Conservation (phyloP, 2,888 invertebrate genomes). For the Patella depressa region DNA sequence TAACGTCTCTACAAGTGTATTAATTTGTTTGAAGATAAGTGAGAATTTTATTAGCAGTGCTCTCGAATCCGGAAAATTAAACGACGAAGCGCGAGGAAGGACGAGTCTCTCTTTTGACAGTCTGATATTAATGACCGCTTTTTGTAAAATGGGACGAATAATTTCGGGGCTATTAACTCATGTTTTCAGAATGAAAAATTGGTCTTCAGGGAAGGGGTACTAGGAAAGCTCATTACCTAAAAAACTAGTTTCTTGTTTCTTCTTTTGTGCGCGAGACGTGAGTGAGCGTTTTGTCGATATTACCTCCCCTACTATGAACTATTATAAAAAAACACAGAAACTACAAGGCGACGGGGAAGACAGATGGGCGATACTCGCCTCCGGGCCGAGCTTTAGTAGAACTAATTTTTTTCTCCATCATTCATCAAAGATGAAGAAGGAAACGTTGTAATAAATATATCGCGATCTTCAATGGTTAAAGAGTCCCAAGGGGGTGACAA, state of each 20-base stretch:
- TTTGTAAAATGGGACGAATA: conserved; percentile 7
- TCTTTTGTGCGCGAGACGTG: background rate
- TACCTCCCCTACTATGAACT: background rate
- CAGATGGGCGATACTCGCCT: conserved; percentile 4
- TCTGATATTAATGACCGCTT: conserved; percentile 8
- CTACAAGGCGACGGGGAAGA: background rate
- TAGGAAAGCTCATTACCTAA: conserved; percentile 5
- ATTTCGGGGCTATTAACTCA: conserved; percentile 3
- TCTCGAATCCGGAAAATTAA: conserved; percentile 8
- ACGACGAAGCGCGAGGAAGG: background rate
- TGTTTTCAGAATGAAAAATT: conserved; percentile 4
- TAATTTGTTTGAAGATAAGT: conserved; percentile 8
- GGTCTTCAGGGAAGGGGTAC: background rate
- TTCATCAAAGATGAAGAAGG: background rate
- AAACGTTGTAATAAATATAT: conserved; percentile 8
- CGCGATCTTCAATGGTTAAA: background rate
- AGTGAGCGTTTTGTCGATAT: background rate
- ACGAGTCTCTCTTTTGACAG: background rate
- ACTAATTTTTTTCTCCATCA: conserved; percentile 8
- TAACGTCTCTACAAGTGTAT: background rate
- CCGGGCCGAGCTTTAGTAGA: conserved; percentile 2
- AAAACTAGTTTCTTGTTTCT: background rate
- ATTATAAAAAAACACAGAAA: background rate
- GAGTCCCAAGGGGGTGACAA: background rate
- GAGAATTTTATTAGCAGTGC: conserved; percentile 10